Evolutionary conservation across 2,797 vertebrate species (phyloP), one percentile per base, ranked within the genome.

Genomic region (Siniperca undulata): DNA sequence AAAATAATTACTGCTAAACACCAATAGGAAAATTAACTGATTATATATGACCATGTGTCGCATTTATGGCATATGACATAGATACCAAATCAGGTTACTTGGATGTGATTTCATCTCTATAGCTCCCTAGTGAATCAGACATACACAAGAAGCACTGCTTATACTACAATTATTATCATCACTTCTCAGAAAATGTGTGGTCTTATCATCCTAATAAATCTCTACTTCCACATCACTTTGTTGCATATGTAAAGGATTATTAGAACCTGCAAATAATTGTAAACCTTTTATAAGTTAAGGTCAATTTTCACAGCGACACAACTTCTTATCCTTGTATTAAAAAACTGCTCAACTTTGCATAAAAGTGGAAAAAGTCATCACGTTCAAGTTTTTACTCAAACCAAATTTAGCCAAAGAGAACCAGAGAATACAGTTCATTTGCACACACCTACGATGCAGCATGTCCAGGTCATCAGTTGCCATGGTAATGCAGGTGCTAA

Each of bases 401-500:
- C 17, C 52, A 36, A 7, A 64, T 48, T 20, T 42, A 1, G 0
- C n/a, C 4, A 2, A 3, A 46, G 34, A 61, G 30, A 60, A 40
- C 10, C 42, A 64, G 48, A 66, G 30, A 38, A 30, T 42, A 52
- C 11, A 74, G 46, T 24, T 6, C 36, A n/a, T 22, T 24, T 44
- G 17, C 1, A 65, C 44, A 46, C 44, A 50, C 44, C 19, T 48
- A 12, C 2, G 4, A 42, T 58, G n/a, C 70, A 62, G 62, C 34
- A 40, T 14, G 30, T 75, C 42, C 27, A 70, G 81, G 40, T 66
- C 40, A 78, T 80, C 46, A 38, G 85, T 87, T 91, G 80, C 80
- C 80, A 90, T 84, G 77, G 81, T 59, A 74, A 84, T 70, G 34
- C 60, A 77, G 76, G 69, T 81, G 77, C 34, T 78, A 74, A 79